Conservation (phyloP, 1,140 invertebrate genomes). For the Apis dorsata region DNA sequence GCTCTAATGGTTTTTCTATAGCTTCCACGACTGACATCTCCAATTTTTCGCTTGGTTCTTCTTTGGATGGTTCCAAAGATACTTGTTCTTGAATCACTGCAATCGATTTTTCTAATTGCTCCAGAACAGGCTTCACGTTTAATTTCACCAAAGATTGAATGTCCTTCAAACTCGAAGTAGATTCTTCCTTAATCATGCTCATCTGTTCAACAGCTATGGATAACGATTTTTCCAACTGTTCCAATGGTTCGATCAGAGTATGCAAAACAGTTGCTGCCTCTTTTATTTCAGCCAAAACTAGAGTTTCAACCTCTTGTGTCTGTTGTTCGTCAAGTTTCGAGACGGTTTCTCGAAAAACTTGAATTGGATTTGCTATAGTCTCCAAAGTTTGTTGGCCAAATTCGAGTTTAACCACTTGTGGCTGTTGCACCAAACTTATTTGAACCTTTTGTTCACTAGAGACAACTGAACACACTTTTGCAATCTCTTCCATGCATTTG, state of each 20-base stretch:
- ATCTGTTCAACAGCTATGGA: neutral
- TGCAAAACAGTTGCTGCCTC: neutral
- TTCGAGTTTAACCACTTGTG: slow-evolving; percentile 7
- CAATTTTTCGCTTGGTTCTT: neutral
- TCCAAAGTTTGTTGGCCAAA: slow-evolving; percentile 13
- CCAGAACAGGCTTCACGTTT: neutral
- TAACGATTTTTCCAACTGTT: slow-evolving; percentile 20
- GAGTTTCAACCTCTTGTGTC: neutral
- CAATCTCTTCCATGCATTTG: slow-evolving; percentile 28
- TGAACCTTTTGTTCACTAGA: neutral
- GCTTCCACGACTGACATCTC: neutral
- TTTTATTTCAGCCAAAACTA: neutral
- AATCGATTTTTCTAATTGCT: slow-evolving; percentile 25
- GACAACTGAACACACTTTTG: neutral
- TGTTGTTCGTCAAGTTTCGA: slow-evolving; percentile 44
- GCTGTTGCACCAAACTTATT: neutral
- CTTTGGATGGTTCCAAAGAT: neutral
- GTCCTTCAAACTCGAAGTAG: neutral
- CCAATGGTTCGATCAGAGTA: slow-evolving; percentile 21
- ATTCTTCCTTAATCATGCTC: neutral
- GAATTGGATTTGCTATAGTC: slow-evolving; percentile 10
- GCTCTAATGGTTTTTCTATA: slow-evolving; percentile 35
- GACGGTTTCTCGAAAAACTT: neutral
- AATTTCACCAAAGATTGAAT: neutral
- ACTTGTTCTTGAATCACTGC: slow-evolving; percentile 17